These are phyloP conservation scores for Lithodes maja DNA, from an alignment of 2,888 invertebrate species.

Conservation along the genomic window DNA sequence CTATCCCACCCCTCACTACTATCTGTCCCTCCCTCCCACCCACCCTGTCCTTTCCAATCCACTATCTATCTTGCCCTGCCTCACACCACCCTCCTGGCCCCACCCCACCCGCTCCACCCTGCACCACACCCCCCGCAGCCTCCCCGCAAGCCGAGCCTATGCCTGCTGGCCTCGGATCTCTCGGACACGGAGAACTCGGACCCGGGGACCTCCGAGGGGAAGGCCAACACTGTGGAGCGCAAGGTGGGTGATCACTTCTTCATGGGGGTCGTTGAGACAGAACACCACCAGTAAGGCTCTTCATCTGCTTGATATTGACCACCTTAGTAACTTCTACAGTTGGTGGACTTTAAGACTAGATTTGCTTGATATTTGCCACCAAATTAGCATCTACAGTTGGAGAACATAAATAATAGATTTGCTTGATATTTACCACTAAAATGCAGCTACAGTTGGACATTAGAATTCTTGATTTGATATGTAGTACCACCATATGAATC, in stretches of 20 bases:
- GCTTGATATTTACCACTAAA: too few species aligned
- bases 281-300: too few species aligned
- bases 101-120: slow-evolving; percentile 74
- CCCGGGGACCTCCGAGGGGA: slow-evolving; percentile 84
- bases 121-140: slow-evolving; percentile 74
- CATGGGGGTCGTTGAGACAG: background rate
- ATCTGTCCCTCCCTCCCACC: background rate
- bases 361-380: too few species aligned
- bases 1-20: background rate
- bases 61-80: slow-evolving; percentile 7
- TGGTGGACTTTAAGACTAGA: too few species aligned
- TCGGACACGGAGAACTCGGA: slow-evolving; percentile 92
- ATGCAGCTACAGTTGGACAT: too few species aligned
- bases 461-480: too few species aligned
- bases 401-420: too few species aligned
- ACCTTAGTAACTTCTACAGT: too few species aligned
- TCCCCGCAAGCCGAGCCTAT: slow-evolving; percentile 66
- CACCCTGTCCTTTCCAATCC: background rate
- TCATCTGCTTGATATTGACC: too few species aligned
- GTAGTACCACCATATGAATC: too few species aligned
- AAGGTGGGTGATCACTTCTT: slow-evolving; percentile 75
- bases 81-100: slow-evolving; percentile 32
- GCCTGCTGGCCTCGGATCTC: slow-evolving; percentile 82
- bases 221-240: slow-evolving; percentile 84
- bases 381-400: too few species aligned